These are phyloP conservation scores for Hermetia illucens DNA, from an alignment of 1,140 invertebrate species.

Conservation along the genomic window DNA sequence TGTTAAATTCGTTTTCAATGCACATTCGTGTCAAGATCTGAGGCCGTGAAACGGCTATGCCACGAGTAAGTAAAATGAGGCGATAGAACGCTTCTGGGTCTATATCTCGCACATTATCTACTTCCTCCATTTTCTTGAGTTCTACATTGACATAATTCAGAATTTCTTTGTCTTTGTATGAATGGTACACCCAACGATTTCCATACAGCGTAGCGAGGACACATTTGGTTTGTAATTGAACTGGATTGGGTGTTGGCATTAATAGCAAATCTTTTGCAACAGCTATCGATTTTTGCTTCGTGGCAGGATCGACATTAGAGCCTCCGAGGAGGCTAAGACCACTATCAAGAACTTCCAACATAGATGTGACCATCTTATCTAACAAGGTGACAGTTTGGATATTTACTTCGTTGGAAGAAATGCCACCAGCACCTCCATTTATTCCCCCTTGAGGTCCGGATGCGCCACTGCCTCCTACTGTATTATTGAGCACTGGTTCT, in stretches of 20 bases:
- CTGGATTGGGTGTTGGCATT: conserved; percentile 61
- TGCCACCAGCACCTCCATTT: not conserved
- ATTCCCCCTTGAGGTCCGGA: not conserved
- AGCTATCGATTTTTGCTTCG: conserved; percentile 47
- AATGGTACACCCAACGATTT: conserved; percentile 60
- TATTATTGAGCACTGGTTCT: conserved; percentile 55
- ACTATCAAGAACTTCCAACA: conserved; percentile 62
- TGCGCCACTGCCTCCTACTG: too few species aligned
- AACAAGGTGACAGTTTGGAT: conserved; percentile 17
- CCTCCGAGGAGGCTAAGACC: conserved; percentile 34
- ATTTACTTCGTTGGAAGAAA: not conserved
- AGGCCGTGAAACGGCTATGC: conserved; percentile 72
- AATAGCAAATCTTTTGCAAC: conserved; percentile 68
- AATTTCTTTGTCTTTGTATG: conserved; percentile 78
- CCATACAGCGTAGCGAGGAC: conserved; percentile 67
- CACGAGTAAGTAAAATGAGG: conserved; percentile 66
- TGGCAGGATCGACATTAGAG: conserved; percentile 27
- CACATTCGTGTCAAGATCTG: conserved; percentile 31
- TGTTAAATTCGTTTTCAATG: conserved; percentile 23
- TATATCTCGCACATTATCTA: conserved; percentile 35
- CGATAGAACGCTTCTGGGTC: conserved; percentile 88
- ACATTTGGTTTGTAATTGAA: conserved; percentile 64
- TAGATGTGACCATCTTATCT: conserved; percentile 50
- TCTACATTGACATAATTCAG: conserved; percentile 61
- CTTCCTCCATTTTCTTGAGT: conserved; percentile 42